These are phyloP conservation scores for Cetoscarus ocellatus DNA, from an alignment of 2,797 vertebrate genomes.

Conservation along the genomic window DNA sequence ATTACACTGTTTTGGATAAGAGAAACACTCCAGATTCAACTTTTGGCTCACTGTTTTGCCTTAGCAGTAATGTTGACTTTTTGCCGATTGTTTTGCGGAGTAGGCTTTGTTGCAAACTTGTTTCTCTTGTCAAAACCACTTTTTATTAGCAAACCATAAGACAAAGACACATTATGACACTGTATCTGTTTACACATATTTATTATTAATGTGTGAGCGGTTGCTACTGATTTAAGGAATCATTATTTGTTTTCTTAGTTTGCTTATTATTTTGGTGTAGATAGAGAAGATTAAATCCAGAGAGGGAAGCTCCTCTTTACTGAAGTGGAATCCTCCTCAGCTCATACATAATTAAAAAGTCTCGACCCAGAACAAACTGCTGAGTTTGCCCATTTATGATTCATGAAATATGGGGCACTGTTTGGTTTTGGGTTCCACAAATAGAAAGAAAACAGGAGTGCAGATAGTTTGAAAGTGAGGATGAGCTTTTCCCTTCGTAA, in stretches of 20 bases:
- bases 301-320: conserved; percentile 2
- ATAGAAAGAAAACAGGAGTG: conserved; percentile 34
- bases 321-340: conserved; percentile 35
- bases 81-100: too few relatives aligned
- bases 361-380: conserved; percentile 57
- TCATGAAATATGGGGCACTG: conserved; percentile 39
- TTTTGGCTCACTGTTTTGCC: too few relatives aligned
- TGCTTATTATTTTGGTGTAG: background rate
- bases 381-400: conserved; percentile 56
- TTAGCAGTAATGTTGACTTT: too few relatives aligned
- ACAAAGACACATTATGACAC: too few relatives aligned
- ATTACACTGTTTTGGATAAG: too few relatives aligned
- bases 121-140: too few relatives aligned
- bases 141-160: too few relatives aligned
- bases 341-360: conserved; percentile 66
- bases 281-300: background rate
- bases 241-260: background rate
- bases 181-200: too few relatives aligned
- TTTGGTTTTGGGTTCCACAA: conserved; percentile 49
- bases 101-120: too few relatives aligned
- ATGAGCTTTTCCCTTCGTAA: conserved; percentile 21
- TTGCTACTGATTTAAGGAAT: too few relatives aligned
- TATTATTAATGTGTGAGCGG: too few relatives aligned
- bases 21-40: too few relatives aligned
- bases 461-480: background rate